phyloP scores from a whole-genome alignment of 2,888 invertebrate genomes.

The Agrilus mali region DNA sequence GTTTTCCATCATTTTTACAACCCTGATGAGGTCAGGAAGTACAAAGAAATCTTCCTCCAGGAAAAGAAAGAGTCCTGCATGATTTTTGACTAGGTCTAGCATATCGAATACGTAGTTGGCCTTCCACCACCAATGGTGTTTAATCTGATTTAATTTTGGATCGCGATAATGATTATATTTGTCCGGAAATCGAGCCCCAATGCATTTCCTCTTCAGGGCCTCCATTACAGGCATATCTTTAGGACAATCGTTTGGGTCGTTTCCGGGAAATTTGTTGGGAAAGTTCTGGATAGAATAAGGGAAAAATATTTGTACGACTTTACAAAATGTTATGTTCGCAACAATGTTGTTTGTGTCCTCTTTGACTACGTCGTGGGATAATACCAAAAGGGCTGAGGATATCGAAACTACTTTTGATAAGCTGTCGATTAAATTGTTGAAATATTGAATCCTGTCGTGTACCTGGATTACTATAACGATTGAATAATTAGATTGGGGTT shows the following conservation, averaged over 20 bases:
- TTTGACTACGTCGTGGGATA: slow-evolving; percentile 46
- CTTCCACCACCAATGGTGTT: slow-evolving; percentile 59
- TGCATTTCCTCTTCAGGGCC: slow-evolving; percentile 36
- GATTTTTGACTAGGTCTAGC: slow-evolving; percentile 34
- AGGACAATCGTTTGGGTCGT: slow-evolving; percentile 42
- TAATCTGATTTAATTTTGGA: slow-evolving; percentile 38
- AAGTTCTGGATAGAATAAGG: slow-evolving; percentile 47
- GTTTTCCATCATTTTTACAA: slow-evolving; percentile 34
- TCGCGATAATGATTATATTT: slow-evolving; percentile 50
- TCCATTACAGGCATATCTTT: slow-evolving; percentile 19
- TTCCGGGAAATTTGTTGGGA: slow-evolving; percentile 43
- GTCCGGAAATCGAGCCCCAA: slow-evolving; percentile 43
- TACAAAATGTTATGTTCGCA: slow-evolving; percentile 40
- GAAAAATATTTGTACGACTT: slow-evolving; percentile 50
- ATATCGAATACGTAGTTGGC: slow-evolving; percentile 40
- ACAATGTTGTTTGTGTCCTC: slow-evolving; percentile 41
- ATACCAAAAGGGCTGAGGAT: slow-evolving; percentile 40
- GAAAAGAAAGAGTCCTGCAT: slow-evolving; percentile 36
- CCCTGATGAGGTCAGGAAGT: slow-evolving; percentile 42
- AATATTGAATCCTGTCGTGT: slow-evolving; percentile 43
- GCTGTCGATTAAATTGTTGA: slow-evolving; percentile 41
- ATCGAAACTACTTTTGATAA: slow-evolving; percentile 39
- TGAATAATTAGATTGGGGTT: too few relatives aligned
- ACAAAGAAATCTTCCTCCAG: slow-evolving; percentile 53
- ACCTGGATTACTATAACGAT: slow-evolving; percentile 28